These are phyloP conservation scores for Musca vetustissima DNA, from an alignment of 1,140 invertebrate species.

Conservation along the genomic window DNA sequence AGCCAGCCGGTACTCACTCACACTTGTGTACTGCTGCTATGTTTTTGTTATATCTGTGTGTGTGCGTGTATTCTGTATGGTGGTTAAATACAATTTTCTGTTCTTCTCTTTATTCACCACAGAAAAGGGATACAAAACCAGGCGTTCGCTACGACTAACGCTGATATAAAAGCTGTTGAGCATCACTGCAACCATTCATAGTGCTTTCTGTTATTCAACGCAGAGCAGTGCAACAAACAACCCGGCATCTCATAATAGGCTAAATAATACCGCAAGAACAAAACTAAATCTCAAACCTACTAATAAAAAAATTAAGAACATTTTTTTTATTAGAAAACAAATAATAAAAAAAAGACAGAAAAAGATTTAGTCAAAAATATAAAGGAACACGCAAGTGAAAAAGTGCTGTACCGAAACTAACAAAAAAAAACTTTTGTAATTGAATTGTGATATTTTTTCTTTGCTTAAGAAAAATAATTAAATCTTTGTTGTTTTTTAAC, in stretches of 20 bases:
- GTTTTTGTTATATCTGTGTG: no score
- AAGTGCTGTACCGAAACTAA: no score
- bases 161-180: conserved; percentile 30
- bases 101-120: conserved; percentile 26
- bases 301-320: neutral
- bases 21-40: no score
- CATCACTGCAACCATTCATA: conserved; percentile 30
- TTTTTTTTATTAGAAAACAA: no score
- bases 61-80: no score
- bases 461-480: neutral
- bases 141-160: no score
- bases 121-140: no score
- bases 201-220: conserved; percentile 28
- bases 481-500: conserved; percentile 17
- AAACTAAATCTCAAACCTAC: neutral
- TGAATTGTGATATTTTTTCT: conserved; percentile 8
- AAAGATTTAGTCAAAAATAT: neutral
- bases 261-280: neutral
- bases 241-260: no score
- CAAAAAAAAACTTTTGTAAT: no score
- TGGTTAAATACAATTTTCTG: conserved; percentile 18
- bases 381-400: neutral
- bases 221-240: conserved; percentile 25
- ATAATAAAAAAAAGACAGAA: conserved; percentile 9
- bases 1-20: no score